phyloP scores from a whole-genome alignment of 1,140 invertebrate species.

The Bombus ignitus region DNA sequence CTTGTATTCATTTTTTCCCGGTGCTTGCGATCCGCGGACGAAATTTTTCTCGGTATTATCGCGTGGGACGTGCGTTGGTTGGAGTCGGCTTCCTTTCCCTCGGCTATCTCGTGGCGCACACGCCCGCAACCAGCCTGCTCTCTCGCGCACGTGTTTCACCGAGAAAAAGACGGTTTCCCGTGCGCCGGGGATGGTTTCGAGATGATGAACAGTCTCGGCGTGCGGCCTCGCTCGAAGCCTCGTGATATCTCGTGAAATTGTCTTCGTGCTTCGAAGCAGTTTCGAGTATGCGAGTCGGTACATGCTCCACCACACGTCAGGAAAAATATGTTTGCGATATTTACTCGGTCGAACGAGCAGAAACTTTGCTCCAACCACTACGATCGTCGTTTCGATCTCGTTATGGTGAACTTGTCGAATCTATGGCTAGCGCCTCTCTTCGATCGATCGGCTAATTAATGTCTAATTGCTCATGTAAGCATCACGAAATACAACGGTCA shows the following conservation, averaged over 20 bases:
- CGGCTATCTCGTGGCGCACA: conserved; percentile 21
- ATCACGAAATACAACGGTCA: not conserved
- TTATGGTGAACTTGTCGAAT: not conserved
- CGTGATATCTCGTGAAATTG: conserved; percentile 48
- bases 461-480: conserved; percentile 7
- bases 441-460: not conserved
- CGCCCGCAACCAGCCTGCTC: not conserved
- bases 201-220: conserved; percentile 50
- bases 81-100: not conserved
- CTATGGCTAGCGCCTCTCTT: too few relatives aligned
- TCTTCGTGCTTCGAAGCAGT: conserved; percentile 34
- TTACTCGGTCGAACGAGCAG: not conserved
- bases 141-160: conserved; percentile 13
- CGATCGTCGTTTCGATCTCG: not conserved
- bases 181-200: conserved; percentile 18
- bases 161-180: conserved; percentile 26
- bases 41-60: conserved; percentile 55
- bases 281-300: conserved; percentile 24
- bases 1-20: conserved; percentile 46
- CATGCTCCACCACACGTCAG: not conserved
- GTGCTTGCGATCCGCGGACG: not conserved
- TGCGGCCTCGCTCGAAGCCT: conserved; percentile 27
- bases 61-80: conserved; percentile 25
- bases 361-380: not conserved
- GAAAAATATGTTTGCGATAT: conserved; percentile 32